Evolutionary conservation across 2,888 invertebrate species (phyloP).

Genomic region (Saturnia pavonia): DNA sequence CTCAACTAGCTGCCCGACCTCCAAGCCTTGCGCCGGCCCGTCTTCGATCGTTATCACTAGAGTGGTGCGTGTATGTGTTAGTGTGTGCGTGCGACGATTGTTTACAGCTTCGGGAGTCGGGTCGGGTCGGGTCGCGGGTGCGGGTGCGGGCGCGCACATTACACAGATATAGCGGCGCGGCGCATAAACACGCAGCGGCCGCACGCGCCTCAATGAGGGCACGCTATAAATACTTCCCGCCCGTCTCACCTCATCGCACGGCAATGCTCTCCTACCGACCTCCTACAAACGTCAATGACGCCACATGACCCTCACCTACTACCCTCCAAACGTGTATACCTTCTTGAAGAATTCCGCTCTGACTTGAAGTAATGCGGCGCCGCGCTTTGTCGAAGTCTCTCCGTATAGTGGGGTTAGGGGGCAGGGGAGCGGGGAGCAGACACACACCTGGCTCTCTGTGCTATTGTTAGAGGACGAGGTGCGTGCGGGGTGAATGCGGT

Average conservation of each 20-base stretch:
- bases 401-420: too few species aligned
- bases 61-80: slow-evolving; percentile 21
- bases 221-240: slow-evolving; percentile 59
- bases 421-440: too few species aligned
- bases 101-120: slow-evolving; percentile 26
- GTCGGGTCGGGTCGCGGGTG: slow-evolving; percentile 32
- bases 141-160: slow-evolving; percentile 38
- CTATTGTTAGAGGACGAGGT: neutral
- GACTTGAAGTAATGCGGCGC: too few species aligned
- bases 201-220: slow-evolving; percentile 50
- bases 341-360: too few species aligned
- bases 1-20: slow-evolving; percentile 23
- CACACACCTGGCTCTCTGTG: too few species aligned
- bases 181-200: slow-evolving; percentile 39
- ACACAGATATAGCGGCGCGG: slow-evolving; percentile 42
- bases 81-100: slow-evolving; percentile 27
- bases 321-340: slow-evolving; percentile 49
- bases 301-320: slow-evolving; percentile 65
- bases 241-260: slow-evolving; percentile 20
- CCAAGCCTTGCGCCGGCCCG: slow-evolving; percentile 20
- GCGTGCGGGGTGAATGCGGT: neutral
- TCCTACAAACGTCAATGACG: too few species aligned
- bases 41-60: slow-evolving; percentile 1
- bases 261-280: too few species aligned
- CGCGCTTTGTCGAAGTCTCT: too few species aligned